Evolutionary conservation across 1,140 invertebrate genomes (phyloP).

Genomic region (Bombus polaris): DNA sequence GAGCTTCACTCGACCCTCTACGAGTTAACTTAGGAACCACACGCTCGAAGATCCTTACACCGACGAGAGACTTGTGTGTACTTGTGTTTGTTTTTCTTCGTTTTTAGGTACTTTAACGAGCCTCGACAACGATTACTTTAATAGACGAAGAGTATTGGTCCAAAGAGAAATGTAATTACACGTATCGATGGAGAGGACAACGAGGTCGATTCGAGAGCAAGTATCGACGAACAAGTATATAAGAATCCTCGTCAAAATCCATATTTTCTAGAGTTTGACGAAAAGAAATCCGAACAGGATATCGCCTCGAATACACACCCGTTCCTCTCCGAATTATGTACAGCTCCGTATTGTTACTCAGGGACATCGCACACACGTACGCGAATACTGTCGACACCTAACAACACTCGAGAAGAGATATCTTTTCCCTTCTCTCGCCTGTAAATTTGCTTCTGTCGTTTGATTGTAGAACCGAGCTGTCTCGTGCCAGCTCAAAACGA

Average conservation of each 20-base stretch:
- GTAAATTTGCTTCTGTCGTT: background rate
- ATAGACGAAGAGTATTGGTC: constrained; percentile 71
- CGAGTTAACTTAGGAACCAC: constrained; percentile 68
- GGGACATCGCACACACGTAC: constrained; percentile 36
- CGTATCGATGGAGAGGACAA: constrained; percentile 28
- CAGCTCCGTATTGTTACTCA: constrained; percentile 11
- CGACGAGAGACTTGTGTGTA: constrained; percentile 38
- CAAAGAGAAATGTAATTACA: constrained; percentile 68
- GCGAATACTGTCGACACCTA: constrained; percentile 37
- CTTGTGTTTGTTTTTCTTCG: background rate
- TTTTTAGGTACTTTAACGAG: constrained; percentile 67
- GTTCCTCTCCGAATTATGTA: background rate
- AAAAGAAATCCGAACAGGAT: background rate
- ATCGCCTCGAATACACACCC: background rate
- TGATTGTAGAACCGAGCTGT: constrained; percentile 1
- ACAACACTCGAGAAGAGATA: background rate
- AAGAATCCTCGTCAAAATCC: background rate
- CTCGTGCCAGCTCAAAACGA: background rate
- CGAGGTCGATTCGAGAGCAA: constrained; percentile 14
- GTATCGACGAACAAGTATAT: too few relatives aligned
- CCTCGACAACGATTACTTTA: constrained; percentile 67
- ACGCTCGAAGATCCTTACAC: constrained; percentile 66
- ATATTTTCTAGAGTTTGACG: background rate
- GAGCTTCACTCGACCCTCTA: constrained; percentile 41
- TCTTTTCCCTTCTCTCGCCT: background rate